Evolutionary conservation across 2,888 invertebrate genomes (phyloP), one percentile per base, ranked within the genome.

Genomic region (Apotomis betuletana): DNA sequence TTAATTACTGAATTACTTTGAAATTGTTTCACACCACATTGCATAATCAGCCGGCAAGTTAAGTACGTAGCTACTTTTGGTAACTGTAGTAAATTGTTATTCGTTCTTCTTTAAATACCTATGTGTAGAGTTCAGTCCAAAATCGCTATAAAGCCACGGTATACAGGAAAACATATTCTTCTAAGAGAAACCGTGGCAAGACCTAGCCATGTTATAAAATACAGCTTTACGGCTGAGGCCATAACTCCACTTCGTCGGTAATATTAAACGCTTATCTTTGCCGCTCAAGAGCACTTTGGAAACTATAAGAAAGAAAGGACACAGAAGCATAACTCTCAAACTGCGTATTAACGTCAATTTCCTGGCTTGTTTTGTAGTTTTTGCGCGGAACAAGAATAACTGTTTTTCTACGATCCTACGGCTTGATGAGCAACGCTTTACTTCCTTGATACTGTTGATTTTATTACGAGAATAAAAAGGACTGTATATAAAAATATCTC

Each of bases 291-390:
- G 27, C 15, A 46, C 44, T 46, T 64, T 46, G 5, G 44, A 15
- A 44, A 46, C 38, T 27, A 27, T 44, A 36, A 12, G 6, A 61
- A 36, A 64, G 15, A 2, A 64, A n/a, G 38, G 15, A 4, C 8
- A 38, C 5, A 38, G 44, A 54, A 64, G 54, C 44, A 63, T 63
- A 64, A 65, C 44, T 57, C n/a, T 9, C 44, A 46, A 57, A 27
- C 13, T 69, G 46, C 27, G 61, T 55, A 62, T 62, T 69, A 69
- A 27, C 15, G 44, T 36, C 8, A 65, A 60, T 65, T 60, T 64
- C 15, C 49, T 4, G 54, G 12, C 52, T 60, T 38, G 13, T 54
- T 58, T 70, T 54, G 70, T 65, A 65, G 55, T 65, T 54, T 38
- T 65, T 8, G 49, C 15, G 41, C 15, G 41, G 5, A 41, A 41